Conservation (phyloP, 1,140 invertebrate genomes). For the Nasonia vitripennis region DNA sequence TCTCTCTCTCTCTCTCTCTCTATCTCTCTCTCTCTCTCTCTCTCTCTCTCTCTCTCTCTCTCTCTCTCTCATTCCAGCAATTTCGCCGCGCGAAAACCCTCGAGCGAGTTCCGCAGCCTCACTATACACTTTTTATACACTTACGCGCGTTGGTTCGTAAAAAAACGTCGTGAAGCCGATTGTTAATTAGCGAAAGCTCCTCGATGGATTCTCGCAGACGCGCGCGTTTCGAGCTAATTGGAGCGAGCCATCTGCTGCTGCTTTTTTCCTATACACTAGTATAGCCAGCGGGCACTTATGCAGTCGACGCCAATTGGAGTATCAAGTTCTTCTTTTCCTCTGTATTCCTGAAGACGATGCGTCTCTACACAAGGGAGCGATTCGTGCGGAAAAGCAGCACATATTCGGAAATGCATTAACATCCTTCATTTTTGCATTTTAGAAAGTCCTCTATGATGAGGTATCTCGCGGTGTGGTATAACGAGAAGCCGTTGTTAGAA, state of each 20-base stretch:
- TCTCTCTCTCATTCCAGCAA: too few relatives aligned
- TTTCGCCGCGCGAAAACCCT: neutral
- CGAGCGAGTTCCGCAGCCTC: neutral
- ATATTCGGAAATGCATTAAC: constrained; percentile 7
- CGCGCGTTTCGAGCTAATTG: constrained; percentile 44
- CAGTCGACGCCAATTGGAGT: constrained; percentile 54
- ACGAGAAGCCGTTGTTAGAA: neutral
- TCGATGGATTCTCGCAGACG: constrained; percentile 41
- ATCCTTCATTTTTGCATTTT: constrained; percentile 38
- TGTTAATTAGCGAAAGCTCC: constrained; percentile 49
- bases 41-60: too few relatives aligned
- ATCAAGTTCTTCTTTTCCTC: constrained; percentile 52
- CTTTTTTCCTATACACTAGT: constrained; percentile 37
- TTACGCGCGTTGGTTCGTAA: neutral
- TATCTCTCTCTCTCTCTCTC: too few relatives aligned
- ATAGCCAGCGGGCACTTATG: neutral
- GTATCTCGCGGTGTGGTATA: too few relatives aligned
- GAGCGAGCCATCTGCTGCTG: constrained; percentile 53
- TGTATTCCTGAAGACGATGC: constrained; percentile 51
- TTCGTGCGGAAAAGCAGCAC: constrained; percentile 2
- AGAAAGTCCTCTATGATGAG: constrained; percentile 28
- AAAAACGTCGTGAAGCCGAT: constrained; percentile 28
- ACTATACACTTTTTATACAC: neutral
- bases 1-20: too few relatives aligned
- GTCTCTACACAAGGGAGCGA: neutral